A percentile compares a stretch with the other conserved stretches of the same genome.
Evolutionary conservation across 35 echinoderm and acorn worm species (phyloP).

Genomic region (Eucidaris tribuloides): DNA sequence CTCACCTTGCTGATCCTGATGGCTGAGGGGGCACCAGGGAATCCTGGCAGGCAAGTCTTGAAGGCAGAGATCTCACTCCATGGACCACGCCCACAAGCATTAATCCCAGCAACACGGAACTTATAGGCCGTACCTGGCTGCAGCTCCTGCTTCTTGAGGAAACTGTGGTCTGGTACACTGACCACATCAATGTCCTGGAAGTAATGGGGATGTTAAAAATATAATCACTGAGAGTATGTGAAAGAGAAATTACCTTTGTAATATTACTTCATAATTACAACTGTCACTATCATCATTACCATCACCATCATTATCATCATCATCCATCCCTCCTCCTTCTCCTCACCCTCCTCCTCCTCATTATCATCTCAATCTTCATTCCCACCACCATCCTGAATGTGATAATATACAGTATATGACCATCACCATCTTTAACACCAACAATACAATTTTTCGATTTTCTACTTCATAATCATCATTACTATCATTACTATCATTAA

Average conservation of each 20-base stretch:
- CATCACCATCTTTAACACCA: too few relatives aligned
- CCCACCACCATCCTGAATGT: too few relatives aligned
- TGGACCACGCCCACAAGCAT: slow-evolving; percentile 92
- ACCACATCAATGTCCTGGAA: slow-evolving; percentile 98
- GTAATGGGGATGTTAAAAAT: not conserved
- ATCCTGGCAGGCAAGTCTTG: slow-evolving; percentile 97
- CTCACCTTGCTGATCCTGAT: slow-evolving; percentile 99
- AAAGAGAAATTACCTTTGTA: too few relatives aligned
- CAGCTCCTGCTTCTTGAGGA: slow-evolving; percentile 90
- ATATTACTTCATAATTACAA: too few relatives aligned
- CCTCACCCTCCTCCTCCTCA: not conserved
- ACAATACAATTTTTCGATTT: too few relatives aligned
- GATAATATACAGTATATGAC: too few relatives aligned
- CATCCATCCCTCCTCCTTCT: not conserved
- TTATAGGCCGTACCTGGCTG: slow-evolving; percentile 97
- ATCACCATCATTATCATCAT: not conserved
- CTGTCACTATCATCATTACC: not conserved
- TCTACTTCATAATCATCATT: too few relatives aligned
- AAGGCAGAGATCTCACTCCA: slow-evolving; percentile 99
- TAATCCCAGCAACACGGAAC: slow-evolving; percentile 97
- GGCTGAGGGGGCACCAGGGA: slow-evolving; percentile 95
- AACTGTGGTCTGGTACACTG: slow-evolving; percentile 95
- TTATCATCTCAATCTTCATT: not conserved
- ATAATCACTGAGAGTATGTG: not conserved
- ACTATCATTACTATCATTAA: too few relatives aligned